Conservation (phyloP, 2,888 invertebrate genomes). For the Thymelicus lineola region DNA sequence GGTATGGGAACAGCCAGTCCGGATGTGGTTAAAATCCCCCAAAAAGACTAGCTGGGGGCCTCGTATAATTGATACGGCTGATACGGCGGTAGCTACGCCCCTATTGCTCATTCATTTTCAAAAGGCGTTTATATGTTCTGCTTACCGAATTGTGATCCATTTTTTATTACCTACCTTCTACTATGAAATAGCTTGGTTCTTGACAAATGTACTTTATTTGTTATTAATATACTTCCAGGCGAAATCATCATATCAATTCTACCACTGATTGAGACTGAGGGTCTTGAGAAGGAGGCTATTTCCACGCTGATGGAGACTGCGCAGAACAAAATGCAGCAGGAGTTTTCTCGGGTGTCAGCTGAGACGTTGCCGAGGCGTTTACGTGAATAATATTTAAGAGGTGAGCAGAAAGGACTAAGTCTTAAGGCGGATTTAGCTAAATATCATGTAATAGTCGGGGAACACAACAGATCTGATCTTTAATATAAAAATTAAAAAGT, state of each 20-base stretch:
- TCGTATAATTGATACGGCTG: too few species aligned
- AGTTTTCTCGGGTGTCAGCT: conserved; percentile 73
- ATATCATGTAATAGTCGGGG: not conserved
- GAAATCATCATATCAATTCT: conserved; percentile 89
- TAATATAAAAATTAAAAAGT: too few species aligned
- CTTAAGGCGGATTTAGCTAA: not conserved
- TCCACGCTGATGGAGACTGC: conserved; percentile 87
- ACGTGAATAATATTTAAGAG: conserved; percentile 28
- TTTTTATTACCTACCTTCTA: too few species aligned
- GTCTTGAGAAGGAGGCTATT: conserved; percentile 86
- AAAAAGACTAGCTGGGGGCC: too few species aligned
- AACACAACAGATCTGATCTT: too few species aligned
- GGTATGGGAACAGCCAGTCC: too few species aligned
- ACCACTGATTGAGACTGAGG: conserved; percentile 89
- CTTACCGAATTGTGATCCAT: too few species aligned
- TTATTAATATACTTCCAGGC: conserved; percentile 71
- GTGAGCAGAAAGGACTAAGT: conserved; percentile 4
- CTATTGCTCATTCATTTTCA: too few species aligned
- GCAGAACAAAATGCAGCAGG: conserved; percentile 87
- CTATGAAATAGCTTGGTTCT: not conserved
- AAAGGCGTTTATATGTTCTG: too few species aligned
- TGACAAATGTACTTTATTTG: not conserved
- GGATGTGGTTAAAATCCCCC: too few species aligned
- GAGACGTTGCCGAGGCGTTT: conserved; percentile 55
- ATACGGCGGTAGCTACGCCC: too few species aligned